phyloP scores from a whole-genome alignment of 2,797 vertebrate genomes.

The Rallus crepitans region DNA sequence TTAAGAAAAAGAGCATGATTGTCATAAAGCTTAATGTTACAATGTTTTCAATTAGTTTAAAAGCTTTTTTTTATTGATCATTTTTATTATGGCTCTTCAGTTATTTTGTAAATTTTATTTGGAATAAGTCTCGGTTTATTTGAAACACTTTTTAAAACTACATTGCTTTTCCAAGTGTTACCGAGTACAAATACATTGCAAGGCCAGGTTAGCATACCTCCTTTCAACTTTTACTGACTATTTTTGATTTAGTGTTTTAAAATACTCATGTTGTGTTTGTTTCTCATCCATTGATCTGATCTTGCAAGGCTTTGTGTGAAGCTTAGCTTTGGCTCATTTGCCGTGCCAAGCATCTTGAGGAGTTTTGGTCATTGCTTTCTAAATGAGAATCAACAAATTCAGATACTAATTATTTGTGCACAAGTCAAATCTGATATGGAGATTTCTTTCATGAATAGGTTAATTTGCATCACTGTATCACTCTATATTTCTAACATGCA shows the following conservation, averaged over 20 bases:
- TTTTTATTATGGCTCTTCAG: slow-evolving; percentile 38
- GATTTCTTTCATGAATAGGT: not conserved
- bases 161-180: not conserved
- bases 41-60: slow-evolving; percentile 61
- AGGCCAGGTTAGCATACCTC: not conserved
- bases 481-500: not conserved
- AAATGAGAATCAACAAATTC: not conserved
- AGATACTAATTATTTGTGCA: not conserved
- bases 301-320: not conserved
- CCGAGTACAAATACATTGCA: not conserved
- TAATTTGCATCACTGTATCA: not conserved
- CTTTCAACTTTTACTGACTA: not conserved
- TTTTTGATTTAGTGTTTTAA: not conserved
- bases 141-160: not conserved
- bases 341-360: not conserved
- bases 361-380: not conserved
- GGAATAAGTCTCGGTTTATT: slow-evolving; percentile 13
- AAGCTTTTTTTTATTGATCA: slow-evolving; percentile 52
- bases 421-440: not conserved
- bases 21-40: slow-evolving; percentile 36
- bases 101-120: slow-evolving; percentile 56
- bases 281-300: not conserved
- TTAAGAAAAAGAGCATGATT: slow-evolving; percentile 2
- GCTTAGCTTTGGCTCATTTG: not conserved
- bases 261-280: not conserved